Evolutionary conservation across 1,140 invertebrate species (phyloP), one percentile per base, ranked within the genome.

Genomic region (Sycobia sp.): DNA sequence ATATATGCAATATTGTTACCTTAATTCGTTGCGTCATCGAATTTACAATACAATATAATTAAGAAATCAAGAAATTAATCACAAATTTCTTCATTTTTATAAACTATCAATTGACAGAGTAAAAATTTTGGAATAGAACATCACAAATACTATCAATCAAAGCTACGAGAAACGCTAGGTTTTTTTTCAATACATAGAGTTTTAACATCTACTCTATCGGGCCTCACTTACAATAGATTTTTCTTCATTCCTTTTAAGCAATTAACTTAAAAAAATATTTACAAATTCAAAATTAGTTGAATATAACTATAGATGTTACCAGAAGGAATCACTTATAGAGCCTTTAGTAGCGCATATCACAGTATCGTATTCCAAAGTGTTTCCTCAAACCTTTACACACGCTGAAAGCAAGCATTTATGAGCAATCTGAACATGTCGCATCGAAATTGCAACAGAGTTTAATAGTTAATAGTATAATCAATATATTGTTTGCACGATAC

Each of bases 301-400:
- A 39, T 9, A 11, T 56, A 56, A 56, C 43, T 56, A 56, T 62
- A 43, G 16, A 56, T 29, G 25, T 62, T 62, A 56, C n/a, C 53
- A 62, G 50, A 66, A 46, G 60, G 16, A 65, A 67, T 59, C 32
- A 67, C 54, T 58, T 46, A 27, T 64, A 74, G 71, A 74, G 73
- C 75, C 73, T 76, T 78, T 79, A 78, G 73, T 75, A 77, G 74
- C 75, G 70, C 74, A 79, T 81, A 81, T 81, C 79, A 81, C 79
- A 80, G 78, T 76, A 77, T 78, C 72, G 72, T 71, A 76, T 78
- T 69, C 70, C 66, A 70, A 70, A 72, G 57, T 72, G 62, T 69
- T 66, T 59, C 22, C 41, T 22, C 49, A 47, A 58, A 44, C 47
- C n/a, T 25, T 44, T 46, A 43, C 22, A 38, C 23, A 27, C 36